phyloP scores from a whole-genome alignment of 37 sponge, comb jelly and placozoan species.

The Petrosia ficiformis region DNA sequence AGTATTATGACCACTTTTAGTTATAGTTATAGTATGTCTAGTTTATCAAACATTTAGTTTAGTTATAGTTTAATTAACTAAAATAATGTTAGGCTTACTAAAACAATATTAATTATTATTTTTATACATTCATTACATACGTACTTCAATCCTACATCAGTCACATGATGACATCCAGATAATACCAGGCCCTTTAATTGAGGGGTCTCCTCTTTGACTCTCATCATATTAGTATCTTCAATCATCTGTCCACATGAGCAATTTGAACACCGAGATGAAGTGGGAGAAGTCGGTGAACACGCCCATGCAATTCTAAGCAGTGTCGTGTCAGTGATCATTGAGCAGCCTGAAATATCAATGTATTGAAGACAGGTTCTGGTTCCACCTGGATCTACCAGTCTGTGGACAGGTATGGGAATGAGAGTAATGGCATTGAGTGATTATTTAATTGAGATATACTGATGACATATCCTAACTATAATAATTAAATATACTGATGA shows the following conservation, averaged over 20 bases:
- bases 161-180: constrained; percentile 75
- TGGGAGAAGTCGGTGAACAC: constrained; percentile 24
- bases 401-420: background rate
- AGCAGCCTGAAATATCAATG: constrained; percentile 69
- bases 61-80: too few species aligned
- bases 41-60: too few species aligned
- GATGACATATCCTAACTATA: too few species aligned
- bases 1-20: too few species aligned
- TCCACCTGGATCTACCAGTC: background rate
- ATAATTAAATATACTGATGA: too few species aligned
- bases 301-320: constrained; percentile 65
- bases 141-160: constrained; percentile 78
- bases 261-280: background rate
- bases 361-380: background rate
- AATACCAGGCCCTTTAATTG: constrained; percentile 50
- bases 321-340: constrained; percentile 58
- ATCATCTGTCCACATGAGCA: background rate
- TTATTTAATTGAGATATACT: too few species aligned
- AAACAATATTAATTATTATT: too few species aligned
- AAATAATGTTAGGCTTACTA: too few species aligned
- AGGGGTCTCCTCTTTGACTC: background rate
- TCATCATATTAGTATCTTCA: background rate
- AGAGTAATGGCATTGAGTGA: too few species aligned
- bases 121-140: too few species aligned
- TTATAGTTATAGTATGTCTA: too few species aligned